A percentile compares a stretch with the other conserved stretches of the same genome.
phyloP scores from a whole-genome alignment of 2,888 invertebrate genomes.

The Eupeodes luniger region DNA sequence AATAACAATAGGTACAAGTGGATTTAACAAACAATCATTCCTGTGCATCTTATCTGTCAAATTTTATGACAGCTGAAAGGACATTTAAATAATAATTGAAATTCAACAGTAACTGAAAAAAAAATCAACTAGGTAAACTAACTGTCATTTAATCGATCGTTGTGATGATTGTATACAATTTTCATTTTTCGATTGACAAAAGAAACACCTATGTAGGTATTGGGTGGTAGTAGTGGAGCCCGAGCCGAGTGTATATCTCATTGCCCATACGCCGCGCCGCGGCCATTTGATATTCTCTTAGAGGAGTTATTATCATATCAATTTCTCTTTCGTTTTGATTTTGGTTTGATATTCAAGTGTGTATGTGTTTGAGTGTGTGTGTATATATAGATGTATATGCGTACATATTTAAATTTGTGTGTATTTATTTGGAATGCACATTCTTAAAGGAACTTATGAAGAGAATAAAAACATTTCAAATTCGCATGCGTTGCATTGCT shows the following conservation, averaged over 20 bases:
- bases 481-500: slow-evolving; percentile 22
- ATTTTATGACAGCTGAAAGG: too few species aligned
- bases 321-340: neutral
- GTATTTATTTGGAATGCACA: neutral
- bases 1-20: too few species aligned
- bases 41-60: too few species aligned
- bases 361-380: neutral
- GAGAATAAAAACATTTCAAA: slow-evolving; percentile 18
- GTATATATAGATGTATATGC: neutral
- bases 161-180: too few species aligned
- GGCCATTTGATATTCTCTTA: slow-evolving; percentile 1
- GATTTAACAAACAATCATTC: too few species aligned
- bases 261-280: slow-evolving; percentile 9
- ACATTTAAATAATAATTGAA: too few species aligned
- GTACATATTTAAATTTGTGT: neutral
- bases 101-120: too few species aligned
- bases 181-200: too few species aligned
- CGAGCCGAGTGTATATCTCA: slow-evolving; percentile 17
- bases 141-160: too few species aligned
- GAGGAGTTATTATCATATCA: neutral
- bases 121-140: too few species aligned
- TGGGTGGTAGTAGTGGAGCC: too few species aligned
- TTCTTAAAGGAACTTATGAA: neutral
- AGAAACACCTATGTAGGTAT: too few species aligned
- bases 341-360: neutral